These are phyloP conservation scores for Galaxias olidus DNA, from an alignment of 2,797 vertebrate genomes.

Conservation along the genomic window DNA sequence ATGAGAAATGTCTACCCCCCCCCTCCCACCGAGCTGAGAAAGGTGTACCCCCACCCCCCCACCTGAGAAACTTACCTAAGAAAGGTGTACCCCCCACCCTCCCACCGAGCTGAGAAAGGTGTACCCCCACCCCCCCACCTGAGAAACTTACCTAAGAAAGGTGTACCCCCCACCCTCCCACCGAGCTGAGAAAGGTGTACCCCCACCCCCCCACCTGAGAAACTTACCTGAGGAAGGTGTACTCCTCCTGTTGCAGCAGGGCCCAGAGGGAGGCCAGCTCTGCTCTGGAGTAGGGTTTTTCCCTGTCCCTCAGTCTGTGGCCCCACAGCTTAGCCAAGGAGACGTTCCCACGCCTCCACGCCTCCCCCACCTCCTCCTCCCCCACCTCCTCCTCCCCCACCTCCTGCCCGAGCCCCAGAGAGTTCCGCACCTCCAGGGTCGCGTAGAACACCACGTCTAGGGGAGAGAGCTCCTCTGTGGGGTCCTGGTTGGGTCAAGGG, in stretches of 20 bases:
- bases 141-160: neutral
- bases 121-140: conserved; percentile 1
- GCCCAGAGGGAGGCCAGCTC: conserved; percentile 93
- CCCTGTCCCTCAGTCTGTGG: conserved; percentile 61
- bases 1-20: no score
- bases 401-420: conserved; percentile 81
- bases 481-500: conserved; percentile 39
- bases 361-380: neutral
- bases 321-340: conserved; percentile 81
- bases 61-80: no score
- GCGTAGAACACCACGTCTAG: conserved; percentile 86
- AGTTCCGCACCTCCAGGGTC: conserved; percentile 87
- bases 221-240: conserved; percentile 85
- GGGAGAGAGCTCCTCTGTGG: conserved; percentile 75
- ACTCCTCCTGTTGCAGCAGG: conserved; percentile 94
- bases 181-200: neutral
- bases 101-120: neutral
- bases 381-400: conserved; percentile 45
- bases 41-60: no score
- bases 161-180: neutral
- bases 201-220: no score
- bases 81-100: no score
- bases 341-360: conserved; percentile 45
- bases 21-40: no score
- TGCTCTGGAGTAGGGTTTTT: conserved; percentile 75